phyloP scores from a whole-genome alignment of 2,888 invertebrate genomes.

The Cheilosia grossa region DNA sequence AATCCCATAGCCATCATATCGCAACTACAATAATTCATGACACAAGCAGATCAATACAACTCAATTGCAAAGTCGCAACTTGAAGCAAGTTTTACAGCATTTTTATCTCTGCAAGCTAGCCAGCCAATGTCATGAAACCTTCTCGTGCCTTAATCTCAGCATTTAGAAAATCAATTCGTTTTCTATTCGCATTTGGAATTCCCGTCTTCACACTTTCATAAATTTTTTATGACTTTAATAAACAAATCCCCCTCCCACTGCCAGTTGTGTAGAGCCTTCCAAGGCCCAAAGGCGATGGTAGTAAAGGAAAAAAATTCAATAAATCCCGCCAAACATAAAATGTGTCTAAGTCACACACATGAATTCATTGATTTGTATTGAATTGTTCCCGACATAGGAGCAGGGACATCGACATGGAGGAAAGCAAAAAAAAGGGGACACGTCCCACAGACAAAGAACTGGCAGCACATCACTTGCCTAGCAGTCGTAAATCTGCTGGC shows the following conservation, averaged over 20 bases:
- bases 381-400: conserved; percentile 48
- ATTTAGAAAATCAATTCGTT: conserved; percentile 27
- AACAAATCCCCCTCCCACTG: conserved; percentile 28
- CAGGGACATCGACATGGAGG: conserved; percentile 9
- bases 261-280: background rate
- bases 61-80: too few species aligned
- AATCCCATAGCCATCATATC: too few species aligned
- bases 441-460: conserved; percentile 47
- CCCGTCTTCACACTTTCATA: conserved; percentile 32
- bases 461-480: conserved; percentile 63
- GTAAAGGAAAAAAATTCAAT: conserved; percentile 48
- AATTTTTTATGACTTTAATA: conserved; percentile 62
- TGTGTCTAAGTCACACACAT: conserved; percentile 59
- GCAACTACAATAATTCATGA: too few species aligned
- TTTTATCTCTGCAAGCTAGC: background rate
- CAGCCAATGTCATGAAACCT: conserved; percentile 13
- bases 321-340: conserved; percentile 63
- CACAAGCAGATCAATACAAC: too few species aligned
- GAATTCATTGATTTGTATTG: conserved; percentile 72
- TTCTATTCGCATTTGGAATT: conserved; percentile 38
- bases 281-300: too few species aligned
- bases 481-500: conserved; percentile 64
- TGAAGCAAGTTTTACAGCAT: background rate
- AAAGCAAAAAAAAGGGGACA: conserved; percentile 10
- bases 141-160: background rate